A percentile compares a stretch with the other conserved stretches of the same genome.
Conservation (phyloP, 2,888 invertebrate genomes). For the Drosophila algonquin region DNA sequence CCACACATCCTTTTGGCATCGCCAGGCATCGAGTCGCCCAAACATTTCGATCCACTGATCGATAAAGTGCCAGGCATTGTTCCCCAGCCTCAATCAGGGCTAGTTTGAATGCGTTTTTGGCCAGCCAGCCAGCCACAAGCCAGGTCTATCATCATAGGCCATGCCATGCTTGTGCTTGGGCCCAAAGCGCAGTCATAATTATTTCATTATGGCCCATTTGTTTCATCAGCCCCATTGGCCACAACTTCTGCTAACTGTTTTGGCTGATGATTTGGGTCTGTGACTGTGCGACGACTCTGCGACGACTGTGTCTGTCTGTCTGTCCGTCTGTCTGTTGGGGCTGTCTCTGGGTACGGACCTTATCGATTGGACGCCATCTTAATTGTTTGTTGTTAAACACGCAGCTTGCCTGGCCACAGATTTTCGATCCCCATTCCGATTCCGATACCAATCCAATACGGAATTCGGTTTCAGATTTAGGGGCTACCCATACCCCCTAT, state of each 20-base stretch:
- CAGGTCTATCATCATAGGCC: constrained; percentile 36
- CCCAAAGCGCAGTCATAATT: constrained; percentile 76
- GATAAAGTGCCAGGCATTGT: constrained; percentile 69
- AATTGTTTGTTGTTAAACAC: constrained; percentile 81
- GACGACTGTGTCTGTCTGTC: constrained; percentile 4
- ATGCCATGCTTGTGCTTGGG: constrained; percentile 54
- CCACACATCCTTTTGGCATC: constrained; percentile 33
- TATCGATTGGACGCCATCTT: constrained; percentile 81
- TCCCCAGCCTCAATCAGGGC: constrained; percentile 65
- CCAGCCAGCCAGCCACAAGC: constrained; percentile 12
- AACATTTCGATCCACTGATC: constrained; percentile 40
- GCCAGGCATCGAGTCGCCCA: constrained; percentile 22
- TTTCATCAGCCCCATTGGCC: constrained; percentile 71
- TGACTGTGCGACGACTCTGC: neutral
- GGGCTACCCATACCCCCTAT: neutral
- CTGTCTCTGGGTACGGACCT: constrained; percentile 41
- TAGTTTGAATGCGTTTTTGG: constrained; percentile 73
- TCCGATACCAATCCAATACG: constrained; percentile 25
- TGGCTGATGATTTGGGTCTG: constrained; percentile 71
- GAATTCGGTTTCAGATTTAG: constrained; percentile 38
- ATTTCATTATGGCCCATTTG: constrained; percentile 80
- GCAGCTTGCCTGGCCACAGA: constrained; percentile 57
- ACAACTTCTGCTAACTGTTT: constrained; percentile 66
- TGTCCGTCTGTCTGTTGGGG: neutral
- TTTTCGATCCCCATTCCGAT: constrained; percentile 33